These are phyloP conservation scores for Dasypolia templi DNA, from an alignment of 2,888 invertebrate genomes.

Conservation along the genomic window DNA sequence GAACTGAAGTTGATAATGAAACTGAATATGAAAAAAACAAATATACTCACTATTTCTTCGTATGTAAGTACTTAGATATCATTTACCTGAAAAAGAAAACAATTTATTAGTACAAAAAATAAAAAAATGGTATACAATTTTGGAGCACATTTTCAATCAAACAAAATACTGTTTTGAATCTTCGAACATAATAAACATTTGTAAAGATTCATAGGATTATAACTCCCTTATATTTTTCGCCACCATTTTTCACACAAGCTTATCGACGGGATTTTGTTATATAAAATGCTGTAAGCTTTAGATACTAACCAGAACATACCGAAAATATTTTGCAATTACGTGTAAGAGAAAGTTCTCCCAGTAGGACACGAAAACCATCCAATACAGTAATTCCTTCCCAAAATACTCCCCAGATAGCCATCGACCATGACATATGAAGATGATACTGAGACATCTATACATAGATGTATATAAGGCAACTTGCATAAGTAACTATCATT, in stretches of 20 bases:
- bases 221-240: neutral
- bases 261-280: neutral
- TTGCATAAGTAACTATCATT: slow-evolving; percentile 5
- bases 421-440: slow-evolving; percentile 22
- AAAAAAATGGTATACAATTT: neutral
- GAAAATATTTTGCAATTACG: slow-evolving; percentile 4
- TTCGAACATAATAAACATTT: no score
- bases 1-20: no score
- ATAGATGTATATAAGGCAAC: slow-evolving; percentile 8
- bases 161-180: no score
- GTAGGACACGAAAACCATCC: slow-evolving; percentile 6
- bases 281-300: neutral
- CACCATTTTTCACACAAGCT: neutral
- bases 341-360: slow-evolving; percentile 1
- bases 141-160: neutral
- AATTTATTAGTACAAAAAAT: neutral
- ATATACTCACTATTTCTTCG: slow-evolving; percentile 24
- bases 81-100: slow-evolving; percentile 43
- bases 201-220: neutral
- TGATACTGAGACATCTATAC: slow-evolving; percentile 37
- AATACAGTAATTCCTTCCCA: slow-evolving; percentile 27
- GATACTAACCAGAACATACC: neutral
- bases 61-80: neutral
- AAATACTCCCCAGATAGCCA: slow-evolving; percentile 27
- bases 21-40: neutral